phyloP scores from a whole-genome alignment of 2,113 vertebrate species.

The Thunnus thynnus region DNA sequence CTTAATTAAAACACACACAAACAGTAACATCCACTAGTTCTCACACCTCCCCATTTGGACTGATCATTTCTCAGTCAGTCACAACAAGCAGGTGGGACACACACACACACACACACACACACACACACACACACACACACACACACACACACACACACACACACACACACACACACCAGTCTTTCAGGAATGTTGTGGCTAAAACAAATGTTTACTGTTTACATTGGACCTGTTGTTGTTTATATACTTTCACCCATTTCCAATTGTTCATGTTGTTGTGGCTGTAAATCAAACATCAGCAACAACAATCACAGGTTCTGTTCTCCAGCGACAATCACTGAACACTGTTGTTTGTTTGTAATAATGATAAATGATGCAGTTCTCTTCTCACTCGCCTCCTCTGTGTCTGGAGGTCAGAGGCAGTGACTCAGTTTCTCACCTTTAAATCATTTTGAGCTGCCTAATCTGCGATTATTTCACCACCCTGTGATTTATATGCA shows the following conservation, averaged over 20 bases:
- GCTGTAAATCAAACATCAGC: conserved; percentile 51
- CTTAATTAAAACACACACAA: conserved; percentile 17
- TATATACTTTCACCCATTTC: conserved; percentile 50
- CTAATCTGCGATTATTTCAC: neutral
- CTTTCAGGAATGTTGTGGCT: conserved; percentile 41
- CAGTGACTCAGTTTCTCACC: neutral
- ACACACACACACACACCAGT: conserved; percentile 20
- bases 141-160: conserved; percentile 28
- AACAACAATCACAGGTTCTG: conserved; percentile 15
- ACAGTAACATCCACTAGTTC: conserved; percentile 19
- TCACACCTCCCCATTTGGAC: conserved; percentile 72
- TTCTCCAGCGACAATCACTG: neutral
- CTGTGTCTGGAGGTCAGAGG: neutral
- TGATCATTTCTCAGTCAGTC: conserved; percentile 29
- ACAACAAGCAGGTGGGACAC: conserved; percentile 37
- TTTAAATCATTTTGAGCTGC: neutral
- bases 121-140: conserved; percentile 25
- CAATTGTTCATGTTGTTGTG: conserved; percentile 46
- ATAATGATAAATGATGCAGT: neutral
- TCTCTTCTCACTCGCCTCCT: neutral
- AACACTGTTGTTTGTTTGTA: neutral
- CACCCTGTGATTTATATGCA: neutral
- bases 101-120: conserved; percentile 35
- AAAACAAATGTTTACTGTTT: conserved; percentile 75
- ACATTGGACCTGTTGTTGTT: conserved; percentile 59